These are phyloP conservation scores for Salarias fasciatus DNA, from an alignment of 2,797 vertebrate species.

Conservation along the genomic window DNA sequence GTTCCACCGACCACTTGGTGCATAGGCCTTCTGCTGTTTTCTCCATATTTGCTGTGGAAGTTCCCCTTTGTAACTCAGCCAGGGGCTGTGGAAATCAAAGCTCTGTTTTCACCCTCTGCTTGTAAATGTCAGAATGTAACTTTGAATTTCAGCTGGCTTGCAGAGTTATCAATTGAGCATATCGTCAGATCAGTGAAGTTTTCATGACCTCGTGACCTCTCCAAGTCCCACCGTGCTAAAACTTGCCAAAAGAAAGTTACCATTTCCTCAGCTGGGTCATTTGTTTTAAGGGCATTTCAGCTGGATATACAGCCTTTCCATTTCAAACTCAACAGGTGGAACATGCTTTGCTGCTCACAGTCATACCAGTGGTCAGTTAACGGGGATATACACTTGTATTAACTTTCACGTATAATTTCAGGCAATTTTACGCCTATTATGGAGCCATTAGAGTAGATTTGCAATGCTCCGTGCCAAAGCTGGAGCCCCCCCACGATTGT, in stretches of 20 bases:
- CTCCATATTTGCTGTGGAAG: conserved; percentile 32
- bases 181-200: conserved; percentile 24
- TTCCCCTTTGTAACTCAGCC: conserved; percentile 34
- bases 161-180: conserved; percentile 23
- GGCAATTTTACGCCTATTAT: conserved; percentile 50
- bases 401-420: conserved; percentile 44
- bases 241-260: conserved; percentile 24
- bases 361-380: conserved; percentile 22
- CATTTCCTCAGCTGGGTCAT: conserved; percentile 26
- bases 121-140: conserved; percentile 54
- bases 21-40: conserved; percentile 46
- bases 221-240: conserved; percentile 20
- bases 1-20: conserved; percentile 48
- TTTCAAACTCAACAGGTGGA: conserved; percentile 54
- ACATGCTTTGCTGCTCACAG: conserved; percentile 28
- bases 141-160: conserved; percentile 44
- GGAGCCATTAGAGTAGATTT: conserved; percentile 47
- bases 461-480: conserved; percentile 36
- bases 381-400: conserved; percentile 16
- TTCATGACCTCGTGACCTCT: conserved; percentile 20
- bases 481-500: conserved; percentile 26
- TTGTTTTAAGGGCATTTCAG: conserved; percentile 20
- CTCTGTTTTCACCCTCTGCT: conserved; percentile 13
- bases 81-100: conserved; percentile 53
- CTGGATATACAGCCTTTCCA: conserved; percentile 19